Evolutionary conservation across 1,140 invertebrate genomes (phyloP), one percentile per base, ranked within the genome.

Genomic region (Calycopis cecrops): DNA sequence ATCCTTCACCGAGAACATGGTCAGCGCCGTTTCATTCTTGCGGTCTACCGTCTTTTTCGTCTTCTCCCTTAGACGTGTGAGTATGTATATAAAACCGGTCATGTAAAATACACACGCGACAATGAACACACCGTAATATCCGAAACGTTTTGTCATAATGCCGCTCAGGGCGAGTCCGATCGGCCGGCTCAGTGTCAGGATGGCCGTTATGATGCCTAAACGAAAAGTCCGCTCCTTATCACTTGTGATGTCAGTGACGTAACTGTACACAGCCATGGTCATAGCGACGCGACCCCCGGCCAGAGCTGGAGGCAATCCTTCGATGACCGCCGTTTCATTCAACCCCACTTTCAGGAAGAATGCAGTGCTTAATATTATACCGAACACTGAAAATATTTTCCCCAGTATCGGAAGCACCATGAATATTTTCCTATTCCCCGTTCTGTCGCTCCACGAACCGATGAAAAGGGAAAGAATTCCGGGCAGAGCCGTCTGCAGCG

Each of bases 371-470:
- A 91, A 51, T 34, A 91, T 88, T 12, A 90, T 85, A 4, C 89
- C 89, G 16, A 88, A 63, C 57, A 79, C 66, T 11, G 85, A 85
- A 35, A 88, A 59, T 11, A 88, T 58, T 70, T 92, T 90, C 21
- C 90, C 90, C 18, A 91, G 56, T 10, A 91, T 88, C 4, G 90
- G 90, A 7, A 91, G 53, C 10, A 91, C 62, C 78, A 91, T 90
- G 47, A 89, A 90, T 3, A 90, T 78, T 76, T 92, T 93, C 44
- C 92, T 70, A 57, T 88, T 87, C 17, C 90, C 88, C 11, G 90
- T 88, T 35, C 88, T 76, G 72, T 92, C 91, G 71, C 90, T 91
- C 90, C 91, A 90, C 18, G 90, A 89, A 58, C 92, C 90, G 50
- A 92, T 64, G 76, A 92, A 89, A 28, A 92, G 67, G 4, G 90